Percentiles rank a stretch among this genome's conserved stretches.
Conservation (phyloP, 2,888 invertebrate genomes). For the Thymelicus sylvestris region DNA sequence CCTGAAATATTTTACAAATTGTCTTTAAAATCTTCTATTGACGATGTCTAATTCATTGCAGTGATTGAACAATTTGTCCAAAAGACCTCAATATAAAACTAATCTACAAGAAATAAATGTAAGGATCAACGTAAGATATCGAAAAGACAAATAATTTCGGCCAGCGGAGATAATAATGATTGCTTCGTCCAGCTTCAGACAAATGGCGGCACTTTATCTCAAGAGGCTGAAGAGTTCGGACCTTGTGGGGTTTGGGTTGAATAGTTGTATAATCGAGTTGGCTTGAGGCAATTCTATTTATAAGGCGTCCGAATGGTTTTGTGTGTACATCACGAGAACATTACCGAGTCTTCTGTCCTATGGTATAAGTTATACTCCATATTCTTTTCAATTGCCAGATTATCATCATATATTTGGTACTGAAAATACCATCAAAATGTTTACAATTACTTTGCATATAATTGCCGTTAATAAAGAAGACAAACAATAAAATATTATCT, state of each 20-base stretch:
- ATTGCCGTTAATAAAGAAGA: too few relatives aligned
- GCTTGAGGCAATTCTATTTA: background rate
- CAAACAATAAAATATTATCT: too few relatives aligned
- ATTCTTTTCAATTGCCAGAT: too few relatives aligned
- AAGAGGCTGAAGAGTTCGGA: background rate
- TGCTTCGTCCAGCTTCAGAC: conserved; percentile 16
- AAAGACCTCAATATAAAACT: background rate
- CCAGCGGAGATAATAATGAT: conserved; percentile 14
- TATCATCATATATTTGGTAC: too few relatives aligned
- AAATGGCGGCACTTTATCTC: conserved; percentile 16
- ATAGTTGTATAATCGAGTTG: background rate
- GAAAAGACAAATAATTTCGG: conserved; percentile 23
- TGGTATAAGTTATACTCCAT: too few relatives aligned
- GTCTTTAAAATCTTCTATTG: background rate
- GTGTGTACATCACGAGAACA: too few relatives aligned
- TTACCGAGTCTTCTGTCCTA: too few relatives aligned
- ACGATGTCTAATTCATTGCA: background rate
- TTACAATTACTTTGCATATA: too few relatives aligned
- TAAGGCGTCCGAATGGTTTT: background rate
- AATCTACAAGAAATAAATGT: conserved; percentile 9
- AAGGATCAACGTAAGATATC: conserved; percentile 15
- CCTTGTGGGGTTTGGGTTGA: background rate
- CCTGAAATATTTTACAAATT: too few relatives aligned
- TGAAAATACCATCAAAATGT: too few relatives aligned
- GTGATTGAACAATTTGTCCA: conserved; percentile 1